phyloP scores from a whole-genome alignment of 2,113 vertebrate species.

The Camelus bactrianus region DNA sequence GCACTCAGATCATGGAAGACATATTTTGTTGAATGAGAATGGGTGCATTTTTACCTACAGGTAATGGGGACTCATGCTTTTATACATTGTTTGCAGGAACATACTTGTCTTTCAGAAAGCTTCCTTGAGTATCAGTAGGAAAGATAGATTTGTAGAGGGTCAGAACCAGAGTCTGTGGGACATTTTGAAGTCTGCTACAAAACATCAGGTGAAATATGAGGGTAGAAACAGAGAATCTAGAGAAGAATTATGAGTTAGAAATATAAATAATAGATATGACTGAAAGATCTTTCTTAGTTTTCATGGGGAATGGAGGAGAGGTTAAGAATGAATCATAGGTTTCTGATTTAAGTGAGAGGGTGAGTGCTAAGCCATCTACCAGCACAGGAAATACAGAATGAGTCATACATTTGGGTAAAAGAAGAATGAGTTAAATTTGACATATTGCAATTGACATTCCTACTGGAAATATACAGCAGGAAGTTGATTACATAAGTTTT shows the following conservation, averaged over 20 bases:
- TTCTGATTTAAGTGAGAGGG: neutral
- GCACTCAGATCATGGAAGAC: neutral
- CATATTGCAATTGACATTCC: neutral
- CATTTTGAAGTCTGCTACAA: neutral
- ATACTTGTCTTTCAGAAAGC: neutral
- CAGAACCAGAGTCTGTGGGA: neutral
- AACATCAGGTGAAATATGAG: neutral
- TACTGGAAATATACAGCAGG: neutral
- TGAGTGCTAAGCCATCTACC: neutral
- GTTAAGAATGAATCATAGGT: neutral
- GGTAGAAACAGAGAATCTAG: neutral
- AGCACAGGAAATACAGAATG: neutral
- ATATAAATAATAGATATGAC: neutral
- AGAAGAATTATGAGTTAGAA: neutral
- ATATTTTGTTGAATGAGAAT: neutral
- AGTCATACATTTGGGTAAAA: neutral
- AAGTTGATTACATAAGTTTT: neutral
- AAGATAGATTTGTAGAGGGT: neutral
- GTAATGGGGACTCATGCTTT: neutral
- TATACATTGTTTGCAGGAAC: neutral
- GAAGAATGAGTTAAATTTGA: conserved; percentile 2
- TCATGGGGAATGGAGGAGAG: neutral
- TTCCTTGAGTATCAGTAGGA: neutral
- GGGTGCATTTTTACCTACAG: neutral
- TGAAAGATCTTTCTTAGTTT: neutral